Evolutionary conservation across 2,797 vertebrate species (phyloP).

Genomic region (Sebastes iracundus): DNA sequence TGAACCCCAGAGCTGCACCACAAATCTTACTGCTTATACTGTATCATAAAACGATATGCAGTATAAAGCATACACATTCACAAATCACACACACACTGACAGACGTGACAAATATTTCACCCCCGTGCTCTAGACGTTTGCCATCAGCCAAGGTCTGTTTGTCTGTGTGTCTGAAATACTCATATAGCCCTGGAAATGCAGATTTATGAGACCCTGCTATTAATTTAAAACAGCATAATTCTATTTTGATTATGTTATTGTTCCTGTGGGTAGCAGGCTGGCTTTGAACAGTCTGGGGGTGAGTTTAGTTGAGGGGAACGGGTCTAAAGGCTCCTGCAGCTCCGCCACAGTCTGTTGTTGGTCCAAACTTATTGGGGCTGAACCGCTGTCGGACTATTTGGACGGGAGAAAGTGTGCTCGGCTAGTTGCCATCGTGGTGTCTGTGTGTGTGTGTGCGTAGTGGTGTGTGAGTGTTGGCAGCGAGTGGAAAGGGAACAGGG

Average conservation of each 20-base stretch:
- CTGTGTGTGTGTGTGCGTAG: constrained; percentile 14
- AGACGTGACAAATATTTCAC: constrained; percentile 59
- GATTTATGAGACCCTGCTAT: constrained; percentile 55
- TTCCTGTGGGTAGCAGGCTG: constrained; percentile 45
- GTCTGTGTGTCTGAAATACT: constrained; percentile 36
- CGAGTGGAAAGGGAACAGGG: constrained; percentile 29
- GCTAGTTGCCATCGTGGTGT: constrained; percentile 44
- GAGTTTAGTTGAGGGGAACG: constrained; percentile 31
- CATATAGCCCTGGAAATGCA: constrained; percentile 44
- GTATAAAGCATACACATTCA: constrained; percentile 37
- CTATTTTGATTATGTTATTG: constrained; percentile 70
- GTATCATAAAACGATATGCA: constrained; percentile 32
- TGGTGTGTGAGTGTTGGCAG: constrained; percentile 58
- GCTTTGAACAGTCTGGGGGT: constrained; percentile 57
- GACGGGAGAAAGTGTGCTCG: constrained; percentile 43
- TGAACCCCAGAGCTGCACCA: constrained; percentile 18
- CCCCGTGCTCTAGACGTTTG: constrained; percentile 30
- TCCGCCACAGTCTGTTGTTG: constrained; percentile 57
- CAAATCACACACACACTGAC: constrained; percentile 46
- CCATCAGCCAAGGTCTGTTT: constrained; percentile 44
- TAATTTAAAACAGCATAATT: constrained; percentile 70
- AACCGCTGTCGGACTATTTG: constrained; percentile 47
- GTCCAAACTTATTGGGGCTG: constrained; percentile 47
- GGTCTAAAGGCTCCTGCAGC: constrained; percentile 44
- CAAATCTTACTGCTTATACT: constrained; percentile 25